phyloP scores from a whole-genome alignment of 2,888 invertebrate genomes.

The Cacoxenus indagator region DNA sequence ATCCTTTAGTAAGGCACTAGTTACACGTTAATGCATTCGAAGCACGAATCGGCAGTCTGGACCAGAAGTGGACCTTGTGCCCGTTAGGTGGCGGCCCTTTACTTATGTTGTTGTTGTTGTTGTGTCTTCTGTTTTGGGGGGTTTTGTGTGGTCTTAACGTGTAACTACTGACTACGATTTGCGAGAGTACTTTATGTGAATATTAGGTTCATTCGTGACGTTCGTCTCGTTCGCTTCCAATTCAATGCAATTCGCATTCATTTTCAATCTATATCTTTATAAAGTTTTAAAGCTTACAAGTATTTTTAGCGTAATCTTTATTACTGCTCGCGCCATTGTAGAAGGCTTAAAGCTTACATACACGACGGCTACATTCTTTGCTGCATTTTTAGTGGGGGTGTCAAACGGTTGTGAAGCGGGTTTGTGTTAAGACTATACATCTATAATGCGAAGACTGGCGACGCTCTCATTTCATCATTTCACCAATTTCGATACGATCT shows the following conservation, averaged over 20 bases:
- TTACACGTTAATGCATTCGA: constrained; percentile 61
- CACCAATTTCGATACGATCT: not conserved
- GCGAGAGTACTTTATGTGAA: not conserved
- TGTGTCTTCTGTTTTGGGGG: not conserved
- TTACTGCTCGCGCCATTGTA: constrained; percentile 24
- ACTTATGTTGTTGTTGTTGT: too few relatives aligned
- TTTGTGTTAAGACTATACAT: constrained; percentile 38
- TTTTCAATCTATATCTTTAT: constrained; percentile 29
- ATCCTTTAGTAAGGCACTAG: constrained; percentile 70
- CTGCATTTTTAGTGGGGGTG: not conserved
- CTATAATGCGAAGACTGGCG: constrained; percentile 20
- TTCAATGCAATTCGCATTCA: not conserved
- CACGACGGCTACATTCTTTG: constrained; percentile 25
- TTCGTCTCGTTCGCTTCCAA: not conserved
- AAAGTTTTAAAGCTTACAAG: constrained; percentile 53
- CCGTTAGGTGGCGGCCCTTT: too few relatives aligned
- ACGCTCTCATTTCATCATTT: constrained; percentile 19
- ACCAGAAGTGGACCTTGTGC: too few relatives aligned
- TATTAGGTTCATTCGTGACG: not conserved
- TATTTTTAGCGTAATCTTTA: constrained; percentile 44
- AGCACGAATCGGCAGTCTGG: not conserved
- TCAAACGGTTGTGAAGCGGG: not conserved
- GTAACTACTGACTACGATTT: constrained; percentile 69
- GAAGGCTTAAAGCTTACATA: not conserved
- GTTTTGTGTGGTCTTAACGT: constrained; percentile 53